Conservation (phyloP, 2,113 vertebrate genomes). For the Naja naja region DNA sequence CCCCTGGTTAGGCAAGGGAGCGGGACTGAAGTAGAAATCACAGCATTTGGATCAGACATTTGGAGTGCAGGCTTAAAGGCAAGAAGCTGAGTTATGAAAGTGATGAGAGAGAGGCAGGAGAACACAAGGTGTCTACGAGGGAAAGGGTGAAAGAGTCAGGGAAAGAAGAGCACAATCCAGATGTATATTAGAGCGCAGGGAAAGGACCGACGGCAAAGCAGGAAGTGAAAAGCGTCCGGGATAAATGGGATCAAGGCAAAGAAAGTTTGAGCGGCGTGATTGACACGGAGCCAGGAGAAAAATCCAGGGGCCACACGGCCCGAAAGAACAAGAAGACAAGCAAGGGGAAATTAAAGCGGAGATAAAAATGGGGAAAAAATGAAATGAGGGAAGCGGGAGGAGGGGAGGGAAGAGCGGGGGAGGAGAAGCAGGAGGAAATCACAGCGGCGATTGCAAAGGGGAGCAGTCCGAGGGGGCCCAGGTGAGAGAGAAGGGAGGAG, state of each 20-base stretch:
- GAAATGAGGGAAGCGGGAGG: no score
- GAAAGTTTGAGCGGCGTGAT: background rate
- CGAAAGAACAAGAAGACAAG: background rate
- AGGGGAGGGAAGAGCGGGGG: accelerated
- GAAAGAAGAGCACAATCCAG: background rate
- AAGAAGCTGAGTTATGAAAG: background rate
- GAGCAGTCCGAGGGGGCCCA: background rate
- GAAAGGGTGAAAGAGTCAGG: background rate
- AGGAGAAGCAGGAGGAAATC: background rate
- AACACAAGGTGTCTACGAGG: no score
- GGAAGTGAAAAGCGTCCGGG: background rate
- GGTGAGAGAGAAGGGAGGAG: background rate
- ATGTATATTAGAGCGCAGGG: background rate
- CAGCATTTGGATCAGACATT: background rate
- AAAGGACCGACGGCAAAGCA: background rate
- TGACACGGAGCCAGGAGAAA: background rate
- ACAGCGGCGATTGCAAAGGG: background rate
- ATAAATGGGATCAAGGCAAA: background rate
- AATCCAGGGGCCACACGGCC: background rate
- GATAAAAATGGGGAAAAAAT: background rate
- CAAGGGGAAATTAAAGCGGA: background rate
- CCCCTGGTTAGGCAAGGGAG: background rate
- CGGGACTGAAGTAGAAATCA: background rate
- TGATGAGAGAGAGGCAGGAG: background rate
- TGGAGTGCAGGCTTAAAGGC: background rate